A percentile compares a stretch with the other conserved stretches of the same genome.
Conservation (phyloP, 2,888 invertebrate species). For the Hololepta plana region DNA sequence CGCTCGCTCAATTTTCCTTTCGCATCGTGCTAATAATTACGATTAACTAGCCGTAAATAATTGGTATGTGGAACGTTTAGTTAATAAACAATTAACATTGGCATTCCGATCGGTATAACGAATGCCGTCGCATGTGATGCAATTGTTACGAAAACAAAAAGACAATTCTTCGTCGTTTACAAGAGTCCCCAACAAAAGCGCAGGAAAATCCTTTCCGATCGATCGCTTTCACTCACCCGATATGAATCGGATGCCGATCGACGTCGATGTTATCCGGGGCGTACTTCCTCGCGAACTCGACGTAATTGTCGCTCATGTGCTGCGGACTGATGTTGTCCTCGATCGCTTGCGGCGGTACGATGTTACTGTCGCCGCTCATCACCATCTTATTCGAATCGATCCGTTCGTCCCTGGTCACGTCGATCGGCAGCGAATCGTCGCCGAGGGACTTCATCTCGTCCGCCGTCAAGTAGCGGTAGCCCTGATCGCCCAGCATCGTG, state of each 20-base stretch:
- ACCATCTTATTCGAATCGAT: conserved; percentile 49
- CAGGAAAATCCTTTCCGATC: neutral
- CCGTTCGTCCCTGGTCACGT: conserved; percentile 80
- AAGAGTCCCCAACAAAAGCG: neutral
- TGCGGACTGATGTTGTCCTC: conserved; percentile 46
- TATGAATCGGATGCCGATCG: conserved; percentile 39
- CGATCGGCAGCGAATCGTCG: conserved; percentile 83
- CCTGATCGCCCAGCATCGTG: conserved; percentile 75
- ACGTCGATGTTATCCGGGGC: conserved; percentile 38
- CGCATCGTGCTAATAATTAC: no score
- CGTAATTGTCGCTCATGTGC: conserved; percentile 32
- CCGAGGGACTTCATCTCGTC: conserved; percentile 92
- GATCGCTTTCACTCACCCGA: conserved; percentile 34
- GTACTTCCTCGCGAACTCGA: conserved; percentile 33
- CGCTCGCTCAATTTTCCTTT: no score
- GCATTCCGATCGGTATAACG: no score
- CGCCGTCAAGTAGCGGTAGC: conserved; percentile 81
- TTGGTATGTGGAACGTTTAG: no score
- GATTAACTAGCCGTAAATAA: no score
- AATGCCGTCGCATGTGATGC: no score
- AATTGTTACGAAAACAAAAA: no score
- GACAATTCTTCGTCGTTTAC: neutral
- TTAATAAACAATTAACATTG: no score
- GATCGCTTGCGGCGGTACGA: conserved; percentile 34
- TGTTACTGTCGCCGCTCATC: conserved; percentile 28